Evolutionary conservation across 2,113 vertebrate species (phyloP).

Genomic region (Sander vitreus): DNA sequence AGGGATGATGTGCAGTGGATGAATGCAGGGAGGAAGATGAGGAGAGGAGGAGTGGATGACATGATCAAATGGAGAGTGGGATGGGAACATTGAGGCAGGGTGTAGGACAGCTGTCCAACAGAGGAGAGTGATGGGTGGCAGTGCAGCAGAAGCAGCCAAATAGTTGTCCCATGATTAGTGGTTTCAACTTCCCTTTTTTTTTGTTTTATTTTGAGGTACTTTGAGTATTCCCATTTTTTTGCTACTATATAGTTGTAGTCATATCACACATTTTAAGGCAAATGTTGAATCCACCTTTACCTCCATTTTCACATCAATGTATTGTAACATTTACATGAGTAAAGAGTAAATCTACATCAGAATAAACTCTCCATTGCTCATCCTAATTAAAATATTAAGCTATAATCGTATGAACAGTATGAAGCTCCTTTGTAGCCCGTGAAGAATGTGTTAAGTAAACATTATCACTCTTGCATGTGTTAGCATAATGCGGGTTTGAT

Average conservation of each 20-base stretch:
- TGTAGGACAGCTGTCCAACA: conserved; percentile 36
- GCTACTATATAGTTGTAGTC: too few relatives aligned
- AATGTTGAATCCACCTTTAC: too few relatives aligned
- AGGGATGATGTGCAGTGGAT: conserved; percentile 19
- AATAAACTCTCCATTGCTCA: neutral
- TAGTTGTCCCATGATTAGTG: too few relatives aligned
- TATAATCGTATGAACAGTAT: neutral
- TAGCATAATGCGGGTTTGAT: conserved; percentile 32
- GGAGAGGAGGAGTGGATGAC: conserved; percentile 22
- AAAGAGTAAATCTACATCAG: neutral
- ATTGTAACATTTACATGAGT: neutral
- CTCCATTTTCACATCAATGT: neutral
- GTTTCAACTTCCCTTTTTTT: too few relatives aligned
- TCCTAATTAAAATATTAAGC: neutral
- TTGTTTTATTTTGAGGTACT: too few relatives aligned
- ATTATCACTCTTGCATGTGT: conserved; percentile 21
- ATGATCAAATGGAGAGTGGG: conserved; percentile 35
- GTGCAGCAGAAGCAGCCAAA: too few relatives aligned
- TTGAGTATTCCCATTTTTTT: too few relatives aligned
- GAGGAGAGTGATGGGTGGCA: too few relatives aligned
- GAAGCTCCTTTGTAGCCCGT: neutral
- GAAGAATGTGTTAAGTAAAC: conserved; percentile 35
- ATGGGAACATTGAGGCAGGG: conserved; percentile 23
- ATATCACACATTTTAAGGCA: too few relatives aligned
- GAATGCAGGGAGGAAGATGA: conserved; percentile 14